Base-by-base conservation (phyloP, 2,797 vertebrate species). In the Orestias chungarensis region DNA sequence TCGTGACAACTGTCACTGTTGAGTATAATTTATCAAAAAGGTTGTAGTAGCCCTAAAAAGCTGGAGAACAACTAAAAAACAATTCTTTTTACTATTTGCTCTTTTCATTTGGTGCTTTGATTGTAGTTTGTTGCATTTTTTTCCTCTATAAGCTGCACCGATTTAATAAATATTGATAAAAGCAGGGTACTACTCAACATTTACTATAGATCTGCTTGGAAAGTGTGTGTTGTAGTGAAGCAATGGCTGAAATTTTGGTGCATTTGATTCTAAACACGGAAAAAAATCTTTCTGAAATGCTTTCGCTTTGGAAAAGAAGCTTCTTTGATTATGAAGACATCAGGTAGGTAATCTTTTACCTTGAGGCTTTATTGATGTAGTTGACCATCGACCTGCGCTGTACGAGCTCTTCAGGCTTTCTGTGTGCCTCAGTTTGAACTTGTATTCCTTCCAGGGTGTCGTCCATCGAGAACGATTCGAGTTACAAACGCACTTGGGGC, bases 401-500 rank as follows among this genome's bases (percentile, higher is more conserved):
- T 25, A 40, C n/a, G 25, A 62, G 59, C 59, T 42, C 3, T 12
- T 25, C 3, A 14, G 8, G 35, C 1, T 14, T 7, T 0, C 3
- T 9, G 23, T 29, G 15, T 23, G 20, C 1, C 23, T 67, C 14
- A n/a, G 29, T 2, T 35, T 27, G 3, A 17, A 15, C 8, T 33
- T 11, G 0, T n/a, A 2, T 31, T 10, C 10, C 29, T 38, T 71
- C 35, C 73, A 99, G 98, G 82, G 94, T 95, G 3, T 92, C 94
- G 59, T 96, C 95, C 31, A 97, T 99, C 0, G 97, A 99, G 86
- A 82, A 95, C 27, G 93, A 95, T 70, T 95, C 95, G 4, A 76
- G 86, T 0, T 99, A 99, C 90, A 98, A 96, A 85, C 74, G 93
- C 49, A 96, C 97, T 14, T 99, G 97, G 97, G 94, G 93, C 70